Evolutionary conservation across 2,113 vertebrate species (phyloP).

Genomic region (Sialia sialis): DNA sequence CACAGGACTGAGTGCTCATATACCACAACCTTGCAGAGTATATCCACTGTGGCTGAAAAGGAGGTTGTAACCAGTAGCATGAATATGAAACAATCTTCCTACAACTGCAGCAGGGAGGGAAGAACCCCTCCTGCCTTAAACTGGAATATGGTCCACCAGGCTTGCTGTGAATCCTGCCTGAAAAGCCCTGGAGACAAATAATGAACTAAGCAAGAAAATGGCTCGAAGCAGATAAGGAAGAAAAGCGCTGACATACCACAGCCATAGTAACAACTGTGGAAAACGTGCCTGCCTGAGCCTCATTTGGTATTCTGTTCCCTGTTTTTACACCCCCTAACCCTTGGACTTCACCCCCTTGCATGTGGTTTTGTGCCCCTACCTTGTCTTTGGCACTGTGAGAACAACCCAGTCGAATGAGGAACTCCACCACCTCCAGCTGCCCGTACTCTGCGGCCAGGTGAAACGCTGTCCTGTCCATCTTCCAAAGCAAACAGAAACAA

Average conservation of each 20-base stretch:
- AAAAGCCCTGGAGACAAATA: neutral
- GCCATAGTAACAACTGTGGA: neutral
- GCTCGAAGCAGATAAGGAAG: neutral
- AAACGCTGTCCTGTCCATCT: conserved; percentile 81
- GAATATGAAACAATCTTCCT: neutral
- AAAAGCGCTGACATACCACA: neutral
- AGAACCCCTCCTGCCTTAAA: neutral
- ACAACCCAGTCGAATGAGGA: conserved; percentile 82
- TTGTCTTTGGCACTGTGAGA: conserved; percentile 81
- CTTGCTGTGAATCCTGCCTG: neutral
- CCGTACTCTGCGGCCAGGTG: conserved; percentile 82
- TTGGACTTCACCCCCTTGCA: neutral
- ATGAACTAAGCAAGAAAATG: neutral
- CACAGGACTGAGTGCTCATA: neutral
- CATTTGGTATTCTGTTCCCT: neutral
- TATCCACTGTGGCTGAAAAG: neutral
- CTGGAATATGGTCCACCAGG: neutral
- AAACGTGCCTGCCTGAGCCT: neutral
- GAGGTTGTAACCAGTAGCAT: neutral
- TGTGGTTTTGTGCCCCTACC: conserved; percentile 54
- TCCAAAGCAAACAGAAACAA: neutral
- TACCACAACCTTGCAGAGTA: neutral
- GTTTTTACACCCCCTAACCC: neutral
- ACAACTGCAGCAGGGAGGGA: neutral
- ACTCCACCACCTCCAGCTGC: conserved; percentile 79